phyloP scores from a whole-genome alignment of 2,113 vertebrate species.

The Ploceus nigricollis region DNA sequence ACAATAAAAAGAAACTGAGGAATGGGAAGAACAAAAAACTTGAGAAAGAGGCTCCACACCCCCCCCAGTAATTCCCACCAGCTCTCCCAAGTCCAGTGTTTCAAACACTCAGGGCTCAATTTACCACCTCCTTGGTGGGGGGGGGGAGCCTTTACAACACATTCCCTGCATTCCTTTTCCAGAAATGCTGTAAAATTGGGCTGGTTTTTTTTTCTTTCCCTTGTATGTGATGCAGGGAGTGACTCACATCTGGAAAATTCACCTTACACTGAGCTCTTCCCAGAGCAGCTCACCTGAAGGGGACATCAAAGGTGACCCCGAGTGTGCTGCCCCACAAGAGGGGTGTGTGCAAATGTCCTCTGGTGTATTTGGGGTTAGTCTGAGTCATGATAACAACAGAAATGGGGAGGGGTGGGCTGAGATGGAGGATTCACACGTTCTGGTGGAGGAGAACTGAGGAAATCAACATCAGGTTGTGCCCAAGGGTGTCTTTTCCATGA shows the following conservation, averaged over 20 bases:
- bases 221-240: neutral
- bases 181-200: conserved; percentile 8
- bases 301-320: neutral
- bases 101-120: neutral
- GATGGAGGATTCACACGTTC: neutral
- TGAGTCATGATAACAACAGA: neutral
- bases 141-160: neutral
- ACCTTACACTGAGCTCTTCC: neutral
- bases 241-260: conserved; percentile 2
- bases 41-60: neutral
- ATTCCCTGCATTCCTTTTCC: conserved; percentile 42
- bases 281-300: neutral
- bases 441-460: neutral
- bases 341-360: neutral
- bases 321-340: neutral
- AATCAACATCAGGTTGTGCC: neutral
- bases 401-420: neutral
- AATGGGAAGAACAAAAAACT: neutral
- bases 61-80: neutral
- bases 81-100: neutral
- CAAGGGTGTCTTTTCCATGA: neutral
- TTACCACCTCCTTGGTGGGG: neutral
- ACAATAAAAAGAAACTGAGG: neutral
- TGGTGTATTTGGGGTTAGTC: neutral
- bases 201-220: neutral